phyloP scores from a whole-genome alignment of 2,113 vertebrate genomes.

The Barnardius zonarius region DNA sequence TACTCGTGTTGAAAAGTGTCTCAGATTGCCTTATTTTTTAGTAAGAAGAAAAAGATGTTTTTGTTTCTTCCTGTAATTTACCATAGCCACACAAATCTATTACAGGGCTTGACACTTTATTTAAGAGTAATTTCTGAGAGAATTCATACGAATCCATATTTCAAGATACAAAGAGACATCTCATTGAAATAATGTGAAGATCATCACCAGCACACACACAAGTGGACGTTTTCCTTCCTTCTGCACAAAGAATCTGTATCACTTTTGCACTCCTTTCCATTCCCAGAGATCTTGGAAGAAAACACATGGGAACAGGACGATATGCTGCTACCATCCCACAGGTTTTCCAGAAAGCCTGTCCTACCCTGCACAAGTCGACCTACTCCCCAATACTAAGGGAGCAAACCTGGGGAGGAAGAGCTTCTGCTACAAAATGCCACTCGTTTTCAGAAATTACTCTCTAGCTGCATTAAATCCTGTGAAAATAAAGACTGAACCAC shows the following conservation, averaged over 20 bases:
- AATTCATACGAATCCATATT: not conserved
- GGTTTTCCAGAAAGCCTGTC: not conserved
- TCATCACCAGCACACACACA: not conserved
- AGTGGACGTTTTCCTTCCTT: not conserved
- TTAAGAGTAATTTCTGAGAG: conserved; percentile 50
- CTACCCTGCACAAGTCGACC: not conserved
- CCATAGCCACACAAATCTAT: conserved; percentile 45
- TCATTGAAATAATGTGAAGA: not conserved
- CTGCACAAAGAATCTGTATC: not conserved
- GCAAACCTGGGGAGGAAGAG: not conserved
- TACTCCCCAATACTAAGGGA: accelerated
- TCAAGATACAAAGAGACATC: not conserved
- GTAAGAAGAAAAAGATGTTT: conserved; percentile 20
- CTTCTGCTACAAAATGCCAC: not conserved
- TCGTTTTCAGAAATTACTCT: not conserved
- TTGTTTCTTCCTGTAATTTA: conserved; percentile 51
- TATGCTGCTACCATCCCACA: not conserved
- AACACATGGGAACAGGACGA: not conserved
- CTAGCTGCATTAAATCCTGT: not conserved
- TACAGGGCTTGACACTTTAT: conserved; percentile 29
- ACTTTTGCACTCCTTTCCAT: not conserved
- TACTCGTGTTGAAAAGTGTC: not conserved
- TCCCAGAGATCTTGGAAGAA: not conserved
- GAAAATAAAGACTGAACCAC: not conserved
- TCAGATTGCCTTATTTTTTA: conserved; percentile 20